phyloP scores from a whole-genome alignment of 2,797 vertebrate species.

The Cossypha dichroa region DNA sequence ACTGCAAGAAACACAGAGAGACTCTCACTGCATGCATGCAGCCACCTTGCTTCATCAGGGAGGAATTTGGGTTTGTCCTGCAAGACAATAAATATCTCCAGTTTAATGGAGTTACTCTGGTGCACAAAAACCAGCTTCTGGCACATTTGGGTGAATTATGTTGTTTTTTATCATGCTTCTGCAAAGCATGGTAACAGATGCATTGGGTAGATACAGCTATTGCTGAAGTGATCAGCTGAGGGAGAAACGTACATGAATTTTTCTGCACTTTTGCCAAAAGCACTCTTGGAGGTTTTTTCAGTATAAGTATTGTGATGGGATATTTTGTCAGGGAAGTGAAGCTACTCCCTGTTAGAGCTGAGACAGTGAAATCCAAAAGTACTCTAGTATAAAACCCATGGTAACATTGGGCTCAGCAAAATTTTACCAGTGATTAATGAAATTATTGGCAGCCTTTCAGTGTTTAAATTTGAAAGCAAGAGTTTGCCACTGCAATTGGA shows the following conservation, averaged over 20 bases:
- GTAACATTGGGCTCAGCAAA: background rate
- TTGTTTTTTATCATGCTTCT: background rate
- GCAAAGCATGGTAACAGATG: background rate
- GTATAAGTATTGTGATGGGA: background rate
- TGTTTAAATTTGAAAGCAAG: constrained; percentile 7
- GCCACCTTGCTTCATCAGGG: background rate
- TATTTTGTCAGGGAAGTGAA: background rate
- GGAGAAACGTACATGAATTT: background rate
- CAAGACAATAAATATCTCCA: background rate
- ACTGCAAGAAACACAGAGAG: background rate
- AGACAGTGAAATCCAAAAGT: background rate
- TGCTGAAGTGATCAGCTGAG: background rate
- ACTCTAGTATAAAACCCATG: background rate
- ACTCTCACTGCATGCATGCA: background rate
- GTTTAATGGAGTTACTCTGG: background rate
- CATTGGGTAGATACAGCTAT: background rate
- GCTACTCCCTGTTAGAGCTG: background rate
- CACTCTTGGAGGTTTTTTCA: background rate
- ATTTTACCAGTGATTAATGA: background rate
- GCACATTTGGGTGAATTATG: background rate
- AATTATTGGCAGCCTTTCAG: background rate
- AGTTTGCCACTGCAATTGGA: background rate
- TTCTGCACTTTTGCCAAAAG: background rate
- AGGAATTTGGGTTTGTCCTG: background rate
- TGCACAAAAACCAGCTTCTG: background rate